A percentile compares a stretch with the other conserved stretches of the same genome.
Evolutionary conservation across 2,888 invertebrate species (phyloP).

Genomic region (Nemoura dubitans): DNA sequence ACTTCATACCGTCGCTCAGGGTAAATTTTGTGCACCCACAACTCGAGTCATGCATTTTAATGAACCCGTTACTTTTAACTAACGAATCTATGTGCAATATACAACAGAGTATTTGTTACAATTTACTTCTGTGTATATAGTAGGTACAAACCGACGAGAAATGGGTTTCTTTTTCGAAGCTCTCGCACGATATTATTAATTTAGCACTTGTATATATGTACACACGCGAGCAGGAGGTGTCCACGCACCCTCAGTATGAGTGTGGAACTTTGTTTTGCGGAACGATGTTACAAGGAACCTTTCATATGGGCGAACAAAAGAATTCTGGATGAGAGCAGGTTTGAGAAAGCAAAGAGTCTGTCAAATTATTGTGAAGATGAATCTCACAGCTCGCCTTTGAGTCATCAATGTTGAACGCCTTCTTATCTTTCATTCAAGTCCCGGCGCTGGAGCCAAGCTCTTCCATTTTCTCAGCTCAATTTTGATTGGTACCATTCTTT

Average conservation of each 20-base stretch:
- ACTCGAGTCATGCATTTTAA: background rate
- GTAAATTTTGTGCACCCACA: background rate
- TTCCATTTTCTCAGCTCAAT: constrained; percentile 32
- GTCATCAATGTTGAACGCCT: constrained; percentile 38
- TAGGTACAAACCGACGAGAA: background rate
- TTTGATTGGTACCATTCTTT: constrained; percentile 43
- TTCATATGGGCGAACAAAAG: constrained; percentile 28
- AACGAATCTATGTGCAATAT: background rate
- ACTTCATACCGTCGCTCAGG: background rate
- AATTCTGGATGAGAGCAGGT: constrained; percentile 1
- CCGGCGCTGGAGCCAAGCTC: constrained; percentile 14
- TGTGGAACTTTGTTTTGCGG: constrained; percentile 19
- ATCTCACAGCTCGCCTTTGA: constrained; percentile 36
- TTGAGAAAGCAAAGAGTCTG: constrained; percentile 21
- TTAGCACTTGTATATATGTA: constrained; percentile 16
- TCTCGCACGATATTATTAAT: constrained; percentile 17
- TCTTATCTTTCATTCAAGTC: constrained; percentile 21
- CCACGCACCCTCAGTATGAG: background rate
- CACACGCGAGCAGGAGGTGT: background rate
- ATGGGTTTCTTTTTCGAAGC: background rate
- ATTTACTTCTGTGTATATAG: too few relatives aligned
- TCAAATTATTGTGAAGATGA: constrained; percentile 35
- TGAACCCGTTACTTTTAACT: background rate
- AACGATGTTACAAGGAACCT: constrained; percentile 20
- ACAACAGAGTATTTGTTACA: background rate